Conservation (phyloP, 2,888 invertebrate species). For the Lacanobia wlatinum region DNA sequence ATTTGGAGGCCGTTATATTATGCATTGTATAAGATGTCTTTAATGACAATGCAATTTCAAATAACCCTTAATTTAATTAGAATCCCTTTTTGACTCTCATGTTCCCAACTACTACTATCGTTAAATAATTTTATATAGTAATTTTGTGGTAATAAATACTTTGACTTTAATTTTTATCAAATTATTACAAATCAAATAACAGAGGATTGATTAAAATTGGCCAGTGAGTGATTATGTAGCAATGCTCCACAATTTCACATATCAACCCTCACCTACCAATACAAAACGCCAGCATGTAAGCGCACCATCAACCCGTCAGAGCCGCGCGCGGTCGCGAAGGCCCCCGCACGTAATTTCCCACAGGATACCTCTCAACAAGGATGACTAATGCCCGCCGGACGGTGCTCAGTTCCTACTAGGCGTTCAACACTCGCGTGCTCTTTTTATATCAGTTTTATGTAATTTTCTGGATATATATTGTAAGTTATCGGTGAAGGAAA, state of each 20-base stretch:
- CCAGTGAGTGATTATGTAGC: too few species aligned
- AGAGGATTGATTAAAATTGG: too few species aligned
- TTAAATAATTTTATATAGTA: neutral
- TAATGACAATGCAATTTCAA: too few species aligned
- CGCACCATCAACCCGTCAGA: slow-evolving; percentile 65
- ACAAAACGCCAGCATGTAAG: slow-evolving; percentile 53
- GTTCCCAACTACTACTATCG: neutral
- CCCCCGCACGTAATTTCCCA: slow-evolving; percentile 85
- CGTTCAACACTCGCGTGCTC: slow-evolving; percentile 58
- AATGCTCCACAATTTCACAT: slow-evolving; percentile 14
- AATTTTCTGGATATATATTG: neutral
- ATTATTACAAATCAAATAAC: too few species aligned
- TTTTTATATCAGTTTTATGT: slow-evolving; percentile 45
- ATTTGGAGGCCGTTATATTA: too few species aligned
- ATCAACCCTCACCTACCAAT: slow-evolving; percentile 42
- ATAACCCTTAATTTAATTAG: neutral
- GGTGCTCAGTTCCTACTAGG: slow-evolving; percentile 70
- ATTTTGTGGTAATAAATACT: too few species aligned
- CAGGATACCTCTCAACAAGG: slow-evolving; percentile 86
- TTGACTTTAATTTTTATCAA: too few species aligned
- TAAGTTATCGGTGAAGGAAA: neutral
- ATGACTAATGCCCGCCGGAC: slow-evolving; percentile 86
- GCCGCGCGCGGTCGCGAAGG: slow-evolving; percentile 63
- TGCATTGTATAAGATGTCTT: too few species aligned
- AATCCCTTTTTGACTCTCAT: neutral